A percentile compares a stretch with the other conserved stretches of the same genome.
phyloP scores from a whole-genome alignment of 2,888 invertebrate genomes.

The Griposia aprilina region DNA sequence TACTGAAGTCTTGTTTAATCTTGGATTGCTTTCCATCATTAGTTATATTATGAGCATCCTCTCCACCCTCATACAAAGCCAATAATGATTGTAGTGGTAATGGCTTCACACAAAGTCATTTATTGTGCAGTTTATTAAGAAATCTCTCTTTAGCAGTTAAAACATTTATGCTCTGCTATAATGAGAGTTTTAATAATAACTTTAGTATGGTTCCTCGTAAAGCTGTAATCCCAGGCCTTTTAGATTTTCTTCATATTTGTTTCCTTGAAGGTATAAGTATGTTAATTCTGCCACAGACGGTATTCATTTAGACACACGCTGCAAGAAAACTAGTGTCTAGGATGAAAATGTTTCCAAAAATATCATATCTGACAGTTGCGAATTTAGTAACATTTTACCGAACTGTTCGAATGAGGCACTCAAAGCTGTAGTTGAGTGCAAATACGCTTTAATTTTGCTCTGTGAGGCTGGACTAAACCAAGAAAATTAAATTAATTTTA shows the following conservation, averaged over 20 bases:
- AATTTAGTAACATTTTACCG: neutral
- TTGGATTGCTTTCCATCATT: neutral
- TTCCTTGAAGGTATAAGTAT: neutral
- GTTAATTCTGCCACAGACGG: neutral
- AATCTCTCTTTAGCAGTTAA: constrained; percentile 16
- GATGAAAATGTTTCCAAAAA: neutral
- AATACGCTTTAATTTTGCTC: neutral
- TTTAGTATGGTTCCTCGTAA: constrained; percentile 10
- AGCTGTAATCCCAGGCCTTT: neutral
- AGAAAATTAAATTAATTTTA: neutral
- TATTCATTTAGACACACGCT: neutral
- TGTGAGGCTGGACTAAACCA: neutral
- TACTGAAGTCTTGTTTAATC: neutral
- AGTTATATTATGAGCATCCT: neutral
- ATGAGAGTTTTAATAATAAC: constrained; percentile 1
- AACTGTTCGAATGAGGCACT: neutral
- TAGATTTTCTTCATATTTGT: neutral
- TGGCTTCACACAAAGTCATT: constrained; percentile 1
- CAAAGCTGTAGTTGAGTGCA: neutral
- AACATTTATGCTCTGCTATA: constrained; percentile 12
- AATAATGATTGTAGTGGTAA: neutral
- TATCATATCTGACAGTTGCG: neutral
- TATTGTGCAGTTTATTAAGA: constrained; percentile 6
- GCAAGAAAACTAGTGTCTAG: neutral
- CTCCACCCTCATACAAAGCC: neutral